Evolutionary conservation across 53 echinoderm and acorn worm species (phyloP).

Genomic region (Holothuria leucospilota): DNA sequence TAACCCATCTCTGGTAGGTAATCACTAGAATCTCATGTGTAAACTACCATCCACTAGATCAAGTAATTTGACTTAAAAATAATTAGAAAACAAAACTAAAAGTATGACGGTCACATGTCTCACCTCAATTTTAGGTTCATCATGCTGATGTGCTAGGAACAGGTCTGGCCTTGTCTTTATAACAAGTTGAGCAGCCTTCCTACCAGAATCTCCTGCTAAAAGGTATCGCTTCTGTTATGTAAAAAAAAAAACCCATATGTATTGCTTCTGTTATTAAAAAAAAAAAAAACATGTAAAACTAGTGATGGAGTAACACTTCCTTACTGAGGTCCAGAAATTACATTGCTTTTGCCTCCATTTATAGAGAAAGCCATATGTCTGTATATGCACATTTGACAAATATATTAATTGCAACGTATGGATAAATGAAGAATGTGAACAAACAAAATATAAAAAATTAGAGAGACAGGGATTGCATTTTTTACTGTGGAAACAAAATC

Average conservation of each 20-base stretch:
- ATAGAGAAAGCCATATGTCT: too few species aligned
- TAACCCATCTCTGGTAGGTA: too few species aligned
- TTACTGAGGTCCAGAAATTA: neutral
- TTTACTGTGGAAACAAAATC: too few species aligned
- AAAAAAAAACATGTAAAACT: neutral
- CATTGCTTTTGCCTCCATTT: too few species aligned
- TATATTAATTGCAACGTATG: too few species aligned
- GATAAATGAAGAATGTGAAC: too few species aligned
- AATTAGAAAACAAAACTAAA: neutral
- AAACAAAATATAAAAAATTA: too few species aligned
- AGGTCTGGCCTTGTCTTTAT: conserved; percentile 75
- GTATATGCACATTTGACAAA: too few species aligned
- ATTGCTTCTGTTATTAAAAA: conserved; percentile 57
- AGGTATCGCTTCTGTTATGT: conserved; percentile 59
- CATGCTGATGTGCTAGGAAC: conserved; percentile 72
- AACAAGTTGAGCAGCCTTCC: conserved; percentile 79
- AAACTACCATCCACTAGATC: too few species aligned
- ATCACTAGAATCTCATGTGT: too few species aligned
- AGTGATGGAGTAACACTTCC: neutral
- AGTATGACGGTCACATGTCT: neutral
- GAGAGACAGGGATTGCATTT: too few species aligned
- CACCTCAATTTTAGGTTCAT: conserved; percentile 86
- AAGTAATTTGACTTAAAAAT: too few species aligned
- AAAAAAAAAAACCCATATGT: conserved; percentile 11
- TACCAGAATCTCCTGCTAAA: conserved; percentile 72